A percentile compares a stretch with the other conserved stretches of the same genome.
Evolutionary conservation across 37 sponge, comb jelly and placozoan genomes (phyloP).

Genomic region (Beroe ovata): DNA sequence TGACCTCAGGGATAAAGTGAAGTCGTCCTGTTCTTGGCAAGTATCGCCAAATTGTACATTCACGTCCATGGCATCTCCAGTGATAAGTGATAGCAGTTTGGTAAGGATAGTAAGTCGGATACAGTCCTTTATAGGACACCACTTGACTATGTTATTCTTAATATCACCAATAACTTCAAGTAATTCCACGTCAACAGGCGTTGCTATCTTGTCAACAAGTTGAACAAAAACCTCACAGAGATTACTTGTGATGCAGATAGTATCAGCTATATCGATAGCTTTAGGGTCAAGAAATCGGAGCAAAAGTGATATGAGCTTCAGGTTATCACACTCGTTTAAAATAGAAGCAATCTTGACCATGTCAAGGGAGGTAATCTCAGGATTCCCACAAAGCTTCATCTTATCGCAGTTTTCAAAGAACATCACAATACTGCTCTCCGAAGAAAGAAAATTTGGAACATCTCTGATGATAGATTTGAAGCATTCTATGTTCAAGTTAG

Average conservation of each 20-base stretch:
- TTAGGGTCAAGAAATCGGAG: constrained; percentile 18
- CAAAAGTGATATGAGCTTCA: neutral
- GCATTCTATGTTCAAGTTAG: neutral
- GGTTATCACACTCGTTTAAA: neutral
- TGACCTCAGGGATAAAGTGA: neutral
- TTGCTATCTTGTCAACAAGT: neutral
- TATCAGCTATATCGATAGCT: constrained; percentile 37
- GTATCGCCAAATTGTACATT: neutral
- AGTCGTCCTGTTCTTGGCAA: neutral
- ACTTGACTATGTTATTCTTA: constrained; percentile 22
- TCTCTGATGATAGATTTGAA: constrained; percentile 26
- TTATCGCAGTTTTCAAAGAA: constrained; percentile 46
- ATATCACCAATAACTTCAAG: constrained; percentile 16
- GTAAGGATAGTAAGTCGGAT: constrained; percentile 56
- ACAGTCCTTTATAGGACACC: constrained; percentile 61
- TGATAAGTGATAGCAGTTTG: neutral
- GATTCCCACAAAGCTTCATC: neutral
- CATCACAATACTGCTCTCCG: neutral
- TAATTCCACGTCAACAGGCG: constrained; percentile 34
- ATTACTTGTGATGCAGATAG: constrained; percentile 11
- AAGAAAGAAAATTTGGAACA: neutral
- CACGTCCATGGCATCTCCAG: neutral
- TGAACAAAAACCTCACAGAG: neutral
- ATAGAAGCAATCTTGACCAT: constrained; percentile 36
- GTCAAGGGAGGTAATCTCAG: neutral